phyloP scores from a whole-genome alignment of 2,113 vertebrate species.

The Laticauda laticaudata region DNA sequence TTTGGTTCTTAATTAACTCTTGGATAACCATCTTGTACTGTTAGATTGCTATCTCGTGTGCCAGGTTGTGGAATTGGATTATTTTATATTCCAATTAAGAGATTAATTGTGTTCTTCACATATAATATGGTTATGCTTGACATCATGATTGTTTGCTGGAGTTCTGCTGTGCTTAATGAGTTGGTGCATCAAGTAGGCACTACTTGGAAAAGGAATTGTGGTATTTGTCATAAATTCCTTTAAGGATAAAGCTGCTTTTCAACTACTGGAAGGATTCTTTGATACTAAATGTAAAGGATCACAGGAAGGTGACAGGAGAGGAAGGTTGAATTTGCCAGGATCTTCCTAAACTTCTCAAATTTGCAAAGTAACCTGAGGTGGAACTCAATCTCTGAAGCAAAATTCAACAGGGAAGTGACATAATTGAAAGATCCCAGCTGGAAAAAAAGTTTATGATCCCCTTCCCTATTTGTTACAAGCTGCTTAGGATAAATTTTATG shows the following conservation, averaged over 20 bases:
- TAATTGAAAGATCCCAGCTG: slow-evolving; percentile 55
- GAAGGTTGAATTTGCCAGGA: slow-evolving; percentile 78
- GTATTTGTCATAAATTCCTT: slow-evolving; percentile 75
- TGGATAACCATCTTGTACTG: slow-evolving; percentile 44
- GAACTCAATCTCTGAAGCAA: slow-evolving; percentile 65
- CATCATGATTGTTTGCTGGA: slow-evolving; percentile 63
- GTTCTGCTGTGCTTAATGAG: slow-evolving; percentile 54
- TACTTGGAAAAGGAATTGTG: slow-evolving; percentile 69
- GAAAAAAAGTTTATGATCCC: slow-evolving; percentile 11
- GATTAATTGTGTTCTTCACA: slow-evolving; percentile 67
- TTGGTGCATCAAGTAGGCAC: slow-evolving; percentile 63
- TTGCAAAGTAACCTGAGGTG: slow-evolving; percentile 70
- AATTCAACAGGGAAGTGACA: slow-evolving; percentile 62
- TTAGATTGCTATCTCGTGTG: slow-evolving; percentile 40
- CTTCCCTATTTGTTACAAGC: background rate
- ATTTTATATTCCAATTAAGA: slow-evolving; percentile 61
- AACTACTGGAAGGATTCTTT: slow-evolving; percentile 69
- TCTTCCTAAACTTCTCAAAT: slow-evolving; percentile 72
- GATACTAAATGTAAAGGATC: slow-evolving; percentile 71
- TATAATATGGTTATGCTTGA: slow-evolving; percentile 58
- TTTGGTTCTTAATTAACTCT: slow-evolving; percentile 52
- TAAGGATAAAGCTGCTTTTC: slow-evolving; percentile 68
- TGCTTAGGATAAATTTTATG: background rate
- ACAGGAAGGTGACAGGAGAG: slow-evolving; percentile 67
- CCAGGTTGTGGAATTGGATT: slow-evolving; percentile 52